These are phyloP conservation scores for Periphyllus acericola DNA, from an alignment of 2,888 invertebrate species.

Conservation along the genomic window DNA sequence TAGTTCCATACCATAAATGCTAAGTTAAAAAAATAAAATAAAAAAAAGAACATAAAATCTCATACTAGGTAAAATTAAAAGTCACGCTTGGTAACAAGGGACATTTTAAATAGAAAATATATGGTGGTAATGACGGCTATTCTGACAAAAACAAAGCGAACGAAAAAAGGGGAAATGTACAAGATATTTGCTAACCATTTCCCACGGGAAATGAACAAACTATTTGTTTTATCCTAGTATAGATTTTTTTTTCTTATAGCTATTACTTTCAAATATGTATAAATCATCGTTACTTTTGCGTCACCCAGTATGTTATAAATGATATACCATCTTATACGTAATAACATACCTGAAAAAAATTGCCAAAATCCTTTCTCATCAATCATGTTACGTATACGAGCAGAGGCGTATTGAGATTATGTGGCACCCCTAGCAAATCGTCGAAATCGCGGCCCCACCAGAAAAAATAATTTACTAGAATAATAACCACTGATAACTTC, in stretches of 20 bases:
- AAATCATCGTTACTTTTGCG: conserved; percentile 55
- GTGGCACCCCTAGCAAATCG: too few relatives aligned
- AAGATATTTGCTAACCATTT: conserved; percentile 21
- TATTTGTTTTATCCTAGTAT: conserved; percentile 23
- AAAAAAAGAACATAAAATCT: neutral
- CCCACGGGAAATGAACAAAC: conserved; percentile 28
- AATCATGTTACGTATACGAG: conserved; percentile 26
- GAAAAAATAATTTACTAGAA: too few relatives aligned
- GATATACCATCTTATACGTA: conserved; percentile 33
- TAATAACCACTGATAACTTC: too few relatives aligned
- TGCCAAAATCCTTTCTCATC: conserved; percentile 53
- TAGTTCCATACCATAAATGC: too few relatives aligned
- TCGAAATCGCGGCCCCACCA: too few relatives aligned
- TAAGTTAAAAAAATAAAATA: neutral
- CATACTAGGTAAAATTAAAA: conserved; percentile 1
- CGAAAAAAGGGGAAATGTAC: neutral
- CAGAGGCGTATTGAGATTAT: too few relatives aligned
- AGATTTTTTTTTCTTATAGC: conserved; percentile 28
- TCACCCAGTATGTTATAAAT: conserved; percentile 50
- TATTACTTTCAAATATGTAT: conserved; percentile 24
- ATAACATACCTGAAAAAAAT: conserved; percentile 47
- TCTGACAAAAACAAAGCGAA: neutral
- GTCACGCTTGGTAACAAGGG: neutral
- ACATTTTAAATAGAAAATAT: conserved; percentile 10
- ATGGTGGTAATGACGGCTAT: conserved; percentile 20